Evolutionary conservation across 2,797 vertebrate species (phyloP).

Genomic region (Chrysocyon brachyurus): DNA sequence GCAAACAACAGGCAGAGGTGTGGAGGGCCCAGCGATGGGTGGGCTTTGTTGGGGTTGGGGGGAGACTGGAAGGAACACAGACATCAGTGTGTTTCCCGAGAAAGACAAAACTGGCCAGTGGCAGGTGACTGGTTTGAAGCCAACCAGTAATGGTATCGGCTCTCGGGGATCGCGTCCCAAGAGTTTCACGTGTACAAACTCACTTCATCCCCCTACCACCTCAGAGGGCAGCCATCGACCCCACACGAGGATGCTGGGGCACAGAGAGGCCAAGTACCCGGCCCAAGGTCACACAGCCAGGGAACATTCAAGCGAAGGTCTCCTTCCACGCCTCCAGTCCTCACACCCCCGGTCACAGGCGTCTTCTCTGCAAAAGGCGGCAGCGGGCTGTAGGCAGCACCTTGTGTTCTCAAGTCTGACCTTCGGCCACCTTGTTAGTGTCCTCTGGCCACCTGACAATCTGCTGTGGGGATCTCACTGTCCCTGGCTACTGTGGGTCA

Average conservation of each 20-base stretch:
- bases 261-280: neutral
- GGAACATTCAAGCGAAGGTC: neutral
- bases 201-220: neutral
- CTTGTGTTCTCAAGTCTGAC: neutral
- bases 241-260: neutral
- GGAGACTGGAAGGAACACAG: neutral
- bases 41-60: accelerated
- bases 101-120: neutral
- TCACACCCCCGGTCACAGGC: accelerated
- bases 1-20: neutral
- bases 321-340: neutral
- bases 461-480: neutral
- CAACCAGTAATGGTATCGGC: accelerated
- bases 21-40: neutral
- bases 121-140: neutral
- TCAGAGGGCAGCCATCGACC: accelerated
- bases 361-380: neutral
- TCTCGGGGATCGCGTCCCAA: too few relatives aligned
- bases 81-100: neutral
- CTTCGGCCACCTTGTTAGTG: neutral
- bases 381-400: accelerated
- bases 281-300: neutral
- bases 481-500: too few relatives aligned
- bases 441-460: neutral
- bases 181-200: too few relatives aligned